A percentile compares a stretch with the other conserved stretches of the same genome.
Evolutionary conservation across 1,140 invertebrate species (phyloP).

Genomic region (Aporrectodea caliginosa): DNA sequence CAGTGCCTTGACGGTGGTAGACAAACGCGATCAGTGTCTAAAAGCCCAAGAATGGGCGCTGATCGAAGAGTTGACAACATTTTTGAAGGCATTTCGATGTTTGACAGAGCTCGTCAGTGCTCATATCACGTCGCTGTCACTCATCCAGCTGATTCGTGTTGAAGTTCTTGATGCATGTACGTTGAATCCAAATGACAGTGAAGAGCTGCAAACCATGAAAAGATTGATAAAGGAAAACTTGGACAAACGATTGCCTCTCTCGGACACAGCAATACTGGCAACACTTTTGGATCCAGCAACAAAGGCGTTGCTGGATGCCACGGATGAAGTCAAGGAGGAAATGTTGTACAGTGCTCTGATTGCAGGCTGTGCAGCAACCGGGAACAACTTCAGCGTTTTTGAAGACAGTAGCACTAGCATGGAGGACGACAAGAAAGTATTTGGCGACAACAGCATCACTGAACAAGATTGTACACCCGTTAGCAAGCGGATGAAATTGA

Average conservation of each 20-base stretch:
- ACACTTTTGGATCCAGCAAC: background rate
- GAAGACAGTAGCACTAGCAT: background rate
- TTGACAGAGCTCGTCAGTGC: background rate
- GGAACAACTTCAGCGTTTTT: background rate
- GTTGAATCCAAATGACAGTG: background rate
- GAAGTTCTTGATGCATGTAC: background rate
- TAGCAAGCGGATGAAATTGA: background rate
- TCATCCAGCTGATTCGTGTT: background rate
- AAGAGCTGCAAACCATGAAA: background rate
- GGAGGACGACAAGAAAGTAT: too few species aligned
- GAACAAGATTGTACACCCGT: background rate
- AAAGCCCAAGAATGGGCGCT: background rate
- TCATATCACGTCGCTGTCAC: background rate
- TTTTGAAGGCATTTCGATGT: background rate
- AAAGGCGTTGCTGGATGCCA: background rate
- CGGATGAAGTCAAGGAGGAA: background rate
- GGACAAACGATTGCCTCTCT: background rate
- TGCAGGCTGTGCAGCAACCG: background rate
- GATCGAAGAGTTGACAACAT: background rate
- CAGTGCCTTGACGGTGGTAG: background rate
- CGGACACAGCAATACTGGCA: background rate
- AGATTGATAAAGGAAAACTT: background rate
- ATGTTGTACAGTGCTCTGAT: background rate
- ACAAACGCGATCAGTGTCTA: background rate
- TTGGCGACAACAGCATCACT: background rate